These are phyloP conservation scores for Phyllotis vaccarum DNA, from an alignment of 2,797 vertebrate genomes.

Conservation along the genomic window DNA sequence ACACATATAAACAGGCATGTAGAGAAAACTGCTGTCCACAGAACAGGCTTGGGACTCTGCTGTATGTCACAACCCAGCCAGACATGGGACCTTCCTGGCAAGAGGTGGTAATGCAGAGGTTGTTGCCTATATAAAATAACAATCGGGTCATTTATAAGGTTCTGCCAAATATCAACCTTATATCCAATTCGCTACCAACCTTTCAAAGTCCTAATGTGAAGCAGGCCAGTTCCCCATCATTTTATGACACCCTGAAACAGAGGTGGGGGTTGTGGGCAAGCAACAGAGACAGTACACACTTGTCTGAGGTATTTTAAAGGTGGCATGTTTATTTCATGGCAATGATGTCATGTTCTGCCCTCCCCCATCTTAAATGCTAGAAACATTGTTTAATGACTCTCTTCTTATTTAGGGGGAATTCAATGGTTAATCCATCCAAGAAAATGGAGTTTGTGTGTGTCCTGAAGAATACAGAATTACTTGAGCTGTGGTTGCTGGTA, in stretches of 20 bases:
- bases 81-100: slow-evolving; percentile 85
- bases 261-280: background rate
- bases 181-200: slow-evolving; percentile 88
- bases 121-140: slow-evolving; percentile 90
- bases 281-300: slow-evolving; percentile 74
- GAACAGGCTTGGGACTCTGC: slow-evolving; percentile 83
- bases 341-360: slow-evolving; percentile 85
- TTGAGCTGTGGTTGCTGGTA: slow-evolving; percentile 81
- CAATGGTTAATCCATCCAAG: slow-evolving; percentile 85
- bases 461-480: slow-evolving; percentile 87
- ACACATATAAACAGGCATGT: background rate
- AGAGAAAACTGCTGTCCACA: slow-evolving; percentile 69
- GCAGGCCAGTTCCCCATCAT: slow-evolving; percentile 86
- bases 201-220: slow-evolving; percentile 89
- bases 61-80: slow-evolving; percentile 86
- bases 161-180: slow-evolving; percentile 91
- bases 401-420: slow-evolving; percentile 80
- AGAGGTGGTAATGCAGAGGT: slow-evolving; percentile 85
- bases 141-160: slow-evolving; percentile 90
- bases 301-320: slow-evolving; percentile 87
- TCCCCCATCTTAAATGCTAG: slow-evolving; percentile 84
- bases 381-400: slow-evolving; percentile 88
- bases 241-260: slow-evolving; percentile 84
- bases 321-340: slow-evolving; percentile 88
- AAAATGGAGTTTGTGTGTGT: slow-evolving; percentile 87